Percentiles rank a stretch among this genome's conserved stretches.
phyloP scores from a whole-genome alignment of 2,113 vertebrate genomes.

The Notarius quadriscutis region DNA sequence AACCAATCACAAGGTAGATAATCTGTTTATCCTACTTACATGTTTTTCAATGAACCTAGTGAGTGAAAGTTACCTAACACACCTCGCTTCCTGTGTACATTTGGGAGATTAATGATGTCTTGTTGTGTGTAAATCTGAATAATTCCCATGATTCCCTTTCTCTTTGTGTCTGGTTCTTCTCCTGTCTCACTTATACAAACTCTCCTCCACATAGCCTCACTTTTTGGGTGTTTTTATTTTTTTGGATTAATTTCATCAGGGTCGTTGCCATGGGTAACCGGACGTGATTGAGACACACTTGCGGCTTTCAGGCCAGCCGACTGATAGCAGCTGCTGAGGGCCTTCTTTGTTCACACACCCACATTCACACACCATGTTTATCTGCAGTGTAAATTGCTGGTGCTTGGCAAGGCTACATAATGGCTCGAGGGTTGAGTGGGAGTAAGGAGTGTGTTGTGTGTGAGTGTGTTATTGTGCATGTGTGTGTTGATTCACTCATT shows the following conservation, averaged over 20 bases:
- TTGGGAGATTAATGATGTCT: not conserved
- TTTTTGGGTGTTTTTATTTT: not conserved
- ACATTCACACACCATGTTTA: conserved; percentile 43
- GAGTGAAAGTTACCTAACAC: not conserved
- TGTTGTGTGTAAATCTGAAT: not conserved
- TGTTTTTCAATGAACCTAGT: not conserved
- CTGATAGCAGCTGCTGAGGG: conserved; percentile 59
- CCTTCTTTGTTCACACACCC: conserved; percentile 55
- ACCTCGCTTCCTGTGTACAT: not conserved
- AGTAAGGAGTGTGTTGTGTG: conserved; percentile 9
- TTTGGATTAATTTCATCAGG: conserved; percentile 54
- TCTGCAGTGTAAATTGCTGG: conserved; percentile 43
- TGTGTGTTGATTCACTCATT: conserved; percentile 19
- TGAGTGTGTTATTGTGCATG: conserved; percentile 19
- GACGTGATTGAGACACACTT: conserved; percentile 58
- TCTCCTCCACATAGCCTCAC: conserved; percentile 29
- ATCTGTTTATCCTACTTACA: not conserved
- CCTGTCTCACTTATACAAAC: conserved; percentile 39
- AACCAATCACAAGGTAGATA: not conserved
- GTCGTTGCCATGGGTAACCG: conserved; percentile 56
- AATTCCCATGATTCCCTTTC: conserved; percentile 4
- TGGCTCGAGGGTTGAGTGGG: conserved; percentile 16
- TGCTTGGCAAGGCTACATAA: conserved; percentile 33
- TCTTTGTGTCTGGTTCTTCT: not conserved
- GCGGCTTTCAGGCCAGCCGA: conserved; percentile 55